Conservation (phyloP, 2,113 vertebrate species). For the Melanocharis versteri region DNA sequence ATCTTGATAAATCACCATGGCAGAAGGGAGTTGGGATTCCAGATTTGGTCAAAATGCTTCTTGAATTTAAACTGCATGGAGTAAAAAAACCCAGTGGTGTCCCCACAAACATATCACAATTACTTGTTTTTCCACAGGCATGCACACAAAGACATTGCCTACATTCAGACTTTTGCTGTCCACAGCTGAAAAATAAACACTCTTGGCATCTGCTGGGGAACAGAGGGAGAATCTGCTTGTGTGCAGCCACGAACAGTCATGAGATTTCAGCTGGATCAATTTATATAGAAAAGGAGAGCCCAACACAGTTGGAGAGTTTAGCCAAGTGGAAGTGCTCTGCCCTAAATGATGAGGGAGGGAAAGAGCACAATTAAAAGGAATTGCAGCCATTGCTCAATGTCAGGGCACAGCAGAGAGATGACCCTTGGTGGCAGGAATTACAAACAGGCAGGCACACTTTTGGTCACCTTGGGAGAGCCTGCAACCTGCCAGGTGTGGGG, state of each 20-base stretch:
- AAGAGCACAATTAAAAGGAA: conserved; percentile 23
- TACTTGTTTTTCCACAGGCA: background rate
- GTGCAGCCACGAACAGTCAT: background rate
- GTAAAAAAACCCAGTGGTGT: background rate
- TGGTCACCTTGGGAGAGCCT: background rate
- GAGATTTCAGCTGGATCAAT: background rate
- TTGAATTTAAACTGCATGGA: background rate
- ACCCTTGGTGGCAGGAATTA: background rate
- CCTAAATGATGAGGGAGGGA: conserved; percentile 22
- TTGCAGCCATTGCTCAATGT: conserved; percentile 60
- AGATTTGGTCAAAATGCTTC: background rate
- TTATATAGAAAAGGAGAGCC: conserved; percentile 26
- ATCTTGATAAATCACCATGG: background rate
- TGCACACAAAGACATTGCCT: background rate
- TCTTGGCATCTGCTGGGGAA: background rate
- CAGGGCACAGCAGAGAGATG: conserved; percentile 16
- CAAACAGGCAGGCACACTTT: conserved; percentile 41
- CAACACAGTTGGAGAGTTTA: conserved; percentile 65
- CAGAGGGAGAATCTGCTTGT: background rate
- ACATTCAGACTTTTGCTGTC: background rate
- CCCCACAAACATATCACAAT: background rate
- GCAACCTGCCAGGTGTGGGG: background rate
- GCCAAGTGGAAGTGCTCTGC: conserved; percentile 39
- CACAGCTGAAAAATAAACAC: background rate
- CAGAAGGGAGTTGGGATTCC: background rate